phyloP scores from a whole-genome alignment of 2,888 invertebrate genomes.

The Zygothrica quintamaculata region DNA sequence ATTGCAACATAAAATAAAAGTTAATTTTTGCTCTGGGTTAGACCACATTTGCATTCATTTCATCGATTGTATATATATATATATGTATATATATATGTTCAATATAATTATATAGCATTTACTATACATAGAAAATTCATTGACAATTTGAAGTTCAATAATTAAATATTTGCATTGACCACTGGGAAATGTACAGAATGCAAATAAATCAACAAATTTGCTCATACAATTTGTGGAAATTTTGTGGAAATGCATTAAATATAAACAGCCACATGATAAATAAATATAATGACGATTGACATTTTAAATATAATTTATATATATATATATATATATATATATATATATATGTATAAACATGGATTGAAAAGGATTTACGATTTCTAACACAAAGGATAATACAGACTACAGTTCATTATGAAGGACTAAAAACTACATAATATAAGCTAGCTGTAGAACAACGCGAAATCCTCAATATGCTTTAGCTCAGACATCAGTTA shows the following conservation, averaged over 20 bases:
- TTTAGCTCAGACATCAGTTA: constrained; percentile 18
- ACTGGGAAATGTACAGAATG: background rate
- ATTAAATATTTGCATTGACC: no score
- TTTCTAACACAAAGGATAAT: background rate
- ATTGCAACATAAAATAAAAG: no score
- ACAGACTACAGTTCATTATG: constrained; percentile 28
- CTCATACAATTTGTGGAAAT: constrained; percentile 2
- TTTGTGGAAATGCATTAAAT: constrained; percentile 6
- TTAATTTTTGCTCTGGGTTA: no score
- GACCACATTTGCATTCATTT: no score
- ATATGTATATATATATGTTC: no score
- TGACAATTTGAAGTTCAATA: no score
- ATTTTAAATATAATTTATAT: constrained; percentile 4
- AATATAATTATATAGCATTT: no score
- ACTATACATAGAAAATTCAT: no score
- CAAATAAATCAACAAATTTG: constrained; percentile 34
- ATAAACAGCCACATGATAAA: constrained; percentile 21
- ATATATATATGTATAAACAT: no score
- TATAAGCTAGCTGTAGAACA: constrained; percentile 35
- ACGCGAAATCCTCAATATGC: constrained; percentile 43
- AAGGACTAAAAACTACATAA: constrained; percentile 20
- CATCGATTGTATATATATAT: no score
- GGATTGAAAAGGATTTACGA: background rate
- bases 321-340: no score
- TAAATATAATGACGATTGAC: constrained; percentile 14